Conservation (phyloP, 2,113 vertebrate species). For the Clarias macrocephalus region DNA sequence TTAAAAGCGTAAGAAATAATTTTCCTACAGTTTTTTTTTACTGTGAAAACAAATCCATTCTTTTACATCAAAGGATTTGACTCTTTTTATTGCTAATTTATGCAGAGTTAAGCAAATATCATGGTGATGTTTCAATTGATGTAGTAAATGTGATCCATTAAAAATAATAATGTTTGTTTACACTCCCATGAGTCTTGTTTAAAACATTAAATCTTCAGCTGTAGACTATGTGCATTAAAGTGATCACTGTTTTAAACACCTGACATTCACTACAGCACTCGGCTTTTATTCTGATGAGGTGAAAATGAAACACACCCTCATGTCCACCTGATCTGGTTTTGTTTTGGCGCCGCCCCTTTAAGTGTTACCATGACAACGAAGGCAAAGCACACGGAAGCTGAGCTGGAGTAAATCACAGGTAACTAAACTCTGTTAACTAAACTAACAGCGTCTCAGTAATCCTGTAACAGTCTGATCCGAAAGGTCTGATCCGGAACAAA, state of each 20-base stretch:
- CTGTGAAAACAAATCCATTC: not conserved
- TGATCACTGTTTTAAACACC: too few species aligned
- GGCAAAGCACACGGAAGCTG: not conserved
- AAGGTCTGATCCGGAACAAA: not conserved
- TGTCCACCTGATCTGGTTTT: not conserved
- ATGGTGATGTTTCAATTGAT: too few species aligned
- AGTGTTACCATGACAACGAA: not conserved
- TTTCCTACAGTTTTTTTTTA: too few species aligned
- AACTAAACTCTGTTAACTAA: not conserved
- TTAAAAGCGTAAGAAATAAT: too few species aligned
- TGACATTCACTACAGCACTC: not conserved
- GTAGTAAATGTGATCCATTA: not conserved
- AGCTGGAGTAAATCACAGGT: not conserved
- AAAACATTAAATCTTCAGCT: too few species aligned
- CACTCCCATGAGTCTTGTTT: too few species aligned
- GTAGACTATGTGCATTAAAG: not conserved
- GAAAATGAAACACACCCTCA: not conserved
- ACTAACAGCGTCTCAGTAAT: not conserved
- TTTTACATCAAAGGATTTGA: not conserved
- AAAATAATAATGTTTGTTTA: too few species aligned
- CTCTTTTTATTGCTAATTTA: not conserved
- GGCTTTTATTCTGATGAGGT: not conserved
- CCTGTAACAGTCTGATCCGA: not conserved
- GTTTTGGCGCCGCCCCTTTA: not conserved
- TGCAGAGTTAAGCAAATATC: not conserved